Evolutionary conservation across 2,113 vertebrate genomes (phyloP), one percentile per base, ranked within the genome.

Genomic region (Odocoileus virginianus): DNA sequence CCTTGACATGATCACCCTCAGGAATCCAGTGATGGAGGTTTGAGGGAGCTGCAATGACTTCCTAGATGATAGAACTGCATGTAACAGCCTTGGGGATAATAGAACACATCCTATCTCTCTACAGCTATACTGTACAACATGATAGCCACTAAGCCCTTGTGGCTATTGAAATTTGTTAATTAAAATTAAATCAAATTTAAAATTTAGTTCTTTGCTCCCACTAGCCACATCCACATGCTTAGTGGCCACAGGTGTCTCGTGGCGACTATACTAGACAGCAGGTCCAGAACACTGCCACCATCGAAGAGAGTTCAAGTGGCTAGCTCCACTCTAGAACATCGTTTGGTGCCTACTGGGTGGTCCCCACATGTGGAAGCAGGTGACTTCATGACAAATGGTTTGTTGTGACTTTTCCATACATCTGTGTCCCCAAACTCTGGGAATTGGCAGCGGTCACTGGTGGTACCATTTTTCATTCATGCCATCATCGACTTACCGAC

Each of bases 401-500:
- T n/a, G 5, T 5, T 3, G 64, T 33, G 8, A 23, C n/a, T 33
- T 67, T n/a, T 84, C 28, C 0, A 13, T 4, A 3, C 11, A 1
- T 60, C 45, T 64, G 2, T 17, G 30, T 84, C 45, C 60, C 45
- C 1, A 33, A 2, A 43, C 71, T 74, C 50, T 5, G 4, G 58
- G 78, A 55, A 0, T 0, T 14, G 52, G 30, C 61, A 1, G 17
- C 9, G 0, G 4, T 3, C 40, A 2, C 74, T 7, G 23, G 54
- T 4, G 28, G 40, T 23, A 5, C 43, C 43, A 7, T 0, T 30
- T 55, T 30, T 23, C 15, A 1, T 21, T 21, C 28, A 10, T 21
- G 7, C 76, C 16, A 0, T 57, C 82, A 1, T 7, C 3, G 0
- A 4, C 33, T 16, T 43, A 21, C 2, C 36, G 2, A n/a, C 3